These are phyloP conservation scores for Patella caerulea DNA, from an alignment of 2,888 invertebrate genomes.

Conservation along the genomic window DNA sequence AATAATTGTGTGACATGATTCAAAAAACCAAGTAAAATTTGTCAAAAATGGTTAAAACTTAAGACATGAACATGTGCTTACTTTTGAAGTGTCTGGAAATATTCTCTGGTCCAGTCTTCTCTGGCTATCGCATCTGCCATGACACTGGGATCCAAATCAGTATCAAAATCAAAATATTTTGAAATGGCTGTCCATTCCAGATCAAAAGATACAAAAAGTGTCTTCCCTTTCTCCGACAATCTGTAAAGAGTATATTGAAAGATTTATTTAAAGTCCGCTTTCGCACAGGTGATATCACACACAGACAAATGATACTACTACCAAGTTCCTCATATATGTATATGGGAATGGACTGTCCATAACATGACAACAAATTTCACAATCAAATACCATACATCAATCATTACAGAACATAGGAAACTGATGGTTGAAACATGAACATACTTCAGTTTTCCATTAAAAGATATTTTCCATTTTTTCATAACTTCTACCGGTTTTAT, in stretches of 20 bases:
- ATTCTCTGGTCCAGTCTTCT: conserved; percentile 81
- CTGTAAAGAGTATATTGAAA: conserved; percentile 19
- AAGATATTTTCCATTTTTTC: conserved; percentile 81
- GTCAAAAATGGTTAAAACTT: too few species aligned
- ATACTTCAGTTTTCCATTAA: conserved; percentile 80
- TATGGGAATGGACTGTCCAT: too few species aligned
- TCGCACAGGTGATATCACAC: too few species aligned
- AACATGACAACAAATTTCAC: too few species aligned
- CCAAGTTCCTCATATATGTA: too few species aligned
- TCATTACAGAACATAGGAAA: too few species aligned
- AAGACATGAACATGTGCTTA: conserved; percentile 67
- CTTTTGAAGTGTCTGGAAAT: conserved; percentile 79
- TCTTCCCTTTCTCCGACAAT: conserved; percentile 24
- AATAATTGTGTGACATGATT: too few species aligned
- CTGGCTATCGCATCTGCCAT: conserved; percentile 82
- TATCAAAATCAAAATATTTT: conserved; percentile 82
- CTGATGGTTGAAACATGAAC: not conserved
- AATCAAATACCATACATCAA: too few species aligned
- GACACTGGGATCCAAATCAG: conserved; percentile 78
- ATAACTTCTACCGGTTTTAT: conserved; percentile 81
- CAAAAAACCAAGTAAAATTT: too few species aligned
- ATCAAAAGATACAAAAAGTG: conserved; percentile 76
- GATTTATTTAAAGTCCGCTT: too few species aligned
- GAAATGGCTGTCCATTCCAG: conserved; percentile 78
- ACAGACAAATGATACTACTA: too few species aligned